Base-by-base conservation (phyloP, 2,888 invertebrate genomes). In the Apeira syringaria region DNA sequence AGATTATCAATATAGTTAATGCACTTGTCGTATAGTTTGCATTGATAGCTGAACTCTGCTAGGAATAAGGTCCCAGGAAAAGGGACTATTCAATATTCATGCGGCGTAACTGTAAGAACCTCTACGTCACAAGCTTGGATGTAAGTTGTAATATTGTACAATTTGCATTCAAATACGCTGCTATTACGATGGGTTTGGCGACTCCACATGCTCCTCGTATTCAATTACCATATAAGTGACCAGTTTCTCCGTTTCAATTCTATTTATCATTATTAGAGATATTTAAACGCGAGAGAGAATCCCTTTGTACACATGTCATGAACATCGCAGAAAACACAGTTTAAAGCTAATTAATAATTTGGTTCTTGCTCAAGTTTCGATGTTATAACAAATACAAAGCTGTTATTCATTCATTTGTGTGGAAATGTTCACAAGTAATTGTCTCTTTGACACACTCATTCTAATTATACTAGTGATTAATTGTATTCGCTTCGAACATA, bases 81-180 rank as follows among this genome's bases (percentile, higher is more conserved):
- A 50, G 39, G 45, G 43, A 11, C 47, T 44, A 44, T 64, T 66
- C 42, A 56, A 49, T 49, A 53, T 53, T 63, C 67, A 50, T 54
- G 31, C 36, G 45, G 25, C 48, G 55, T 53, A 38, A 43, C 33
- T 17, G 46, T 55, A 53, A 61, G 59, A 50, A 58, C 50, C 64
- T 59, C 51, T 56, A 59, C 50, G 56, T 56, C 63, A 64, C 61
- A 60, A 58, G 60, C 56, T 56, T 53, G 45, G 53, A 49, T 46
- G 53, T 53, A 58, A 60, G 56, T 54, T 54, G 56, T 63, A 64
- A 56, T 61, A 58, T 53, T 56, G 56, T 47, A 34, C 50, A 56
- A 63, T 66, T 64, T 63, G 55, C 60, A 65, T 67, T 56, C 51
- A 53, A 63, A 65, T 61, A 52, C 43, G 52, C 36, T 58, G 47